Conservation (phyloP, 2,888 invertebrate species). For the Cabera pusaria region DNA sequence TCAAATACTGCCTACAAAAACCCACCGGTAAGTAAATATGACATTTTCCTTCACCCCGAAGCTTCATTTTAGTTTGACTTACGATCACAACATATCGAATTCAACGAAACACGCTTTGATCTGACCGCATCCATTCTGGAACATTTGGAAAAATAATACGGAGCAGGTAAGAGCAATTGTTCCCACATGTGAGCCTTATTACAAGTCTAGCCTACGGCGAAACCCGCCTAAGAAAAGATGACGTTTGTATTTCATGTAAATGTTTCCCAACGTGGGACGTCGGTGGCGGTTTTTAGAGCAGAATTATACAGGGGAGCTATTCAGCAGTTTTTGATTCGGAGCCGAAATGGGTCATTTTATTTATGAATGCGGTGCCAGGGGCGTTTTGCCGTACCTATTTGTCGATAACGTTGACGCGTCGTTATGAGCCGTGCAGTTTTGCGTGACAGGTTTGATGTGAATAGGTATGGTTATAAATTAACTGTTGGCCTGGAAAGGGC, state of each 20-base stretch:
- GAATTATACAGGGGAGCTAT: constrained; percentile 35
- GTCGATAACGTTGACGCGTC: constrained; percentile 30
- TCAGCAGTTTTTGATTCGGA: constrained; percentile 39
- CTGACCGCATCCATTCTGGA: constrained; percentile 12
- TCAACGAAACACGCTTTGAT: constrained; percentile 21
- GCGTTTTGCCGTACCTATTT: constrained; percentile 29
- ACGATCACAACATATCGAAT: constrained; percentile 13
- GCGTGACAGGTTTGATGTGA: constrained; percentile 12
- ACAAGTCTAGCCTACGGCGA: constrained; percentile 31
- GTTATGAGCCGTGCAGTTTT: constrained; percentile 18
- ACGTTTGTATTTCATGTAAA: constrained; percentile 38
- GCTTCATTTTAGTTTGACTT: too few species aligned
- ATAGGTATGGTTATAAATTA: constrained; percentile 2
- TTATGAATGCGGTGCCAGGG: constrained; percentile 33
- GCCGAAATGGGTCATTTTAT: constrained; percentile 36
- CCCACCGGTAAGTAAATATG: too few species aligned
- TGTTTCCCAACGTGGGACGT: constrained; percentile 33
- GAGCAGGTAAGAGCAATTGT: constrained; percentile 45
- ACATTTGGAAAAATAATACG: constrained; percentile 29
- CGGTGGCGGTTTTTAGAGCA: constrained; percentile 34
- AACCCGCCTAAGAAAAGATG: constrained; percentile 35
- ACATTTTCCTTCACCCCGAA: too few species aligned
- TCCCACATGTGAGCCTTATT: constrained; percentile 49
- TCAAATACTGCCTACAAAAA: too few species aligned
- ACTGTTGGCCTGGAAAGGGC: neutral